phyloP scores from a whole-genome alignment of 2,797 vertebrate genomes.

The Epinephelus awoara region DNA sequence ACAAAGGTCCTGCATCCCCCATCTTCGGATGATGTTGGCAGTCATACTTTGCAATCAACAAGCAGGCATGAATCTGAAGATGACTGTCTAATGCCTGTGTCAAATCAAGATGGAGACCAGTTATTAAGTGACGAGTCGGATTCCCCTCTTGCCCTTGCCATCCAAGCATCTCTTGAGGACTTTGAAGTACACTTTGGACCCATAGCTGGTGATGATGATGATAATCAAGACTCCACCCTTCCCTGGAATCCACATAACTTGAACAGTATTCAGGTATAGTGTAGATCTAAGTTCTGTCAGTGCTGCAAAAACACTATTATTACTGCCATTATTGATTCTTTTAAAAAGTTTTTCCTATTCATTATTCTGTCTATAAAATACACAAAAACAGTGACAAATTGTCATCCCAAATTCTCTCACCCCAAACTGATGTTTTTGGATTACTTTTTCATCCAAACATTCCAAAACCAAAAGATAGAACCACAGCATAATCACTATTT shows the following conservation, averaged over 20 bases:
- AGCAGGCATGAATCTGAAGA: conserved; percentile 17
- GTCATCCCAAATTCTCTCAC: background rate
- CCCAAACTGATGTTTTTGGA: background rate
- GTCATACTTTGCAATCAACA: background rate
- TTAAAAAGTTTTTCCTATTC: no score
- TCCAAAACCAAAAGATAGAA: no score
- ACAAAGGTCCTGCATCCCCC: conserved; percentile 15
- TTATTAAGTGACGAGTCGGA: background rate
- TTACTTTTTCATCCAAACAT: background rate
- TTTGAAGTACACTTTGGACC: conserved; percentile 14
- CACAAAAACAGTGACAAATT: no score
- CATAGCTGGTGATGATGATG: conserved; percentile 3
- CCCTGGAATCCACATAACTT: conserved; percentile 36
- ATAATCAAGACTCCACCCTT: conserved; percentile 31
- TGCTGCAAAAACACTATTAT: background rate
- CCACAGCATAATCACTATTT: no score
- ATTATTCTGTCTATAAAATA: no score
- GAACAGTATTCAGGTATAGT: conserved; percentile 35
- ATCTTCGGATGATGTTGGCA: conserved; percentile 8
- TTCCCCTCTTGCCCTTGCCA: conserved; percentile 21
- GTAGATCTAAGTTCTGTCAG: background rate
- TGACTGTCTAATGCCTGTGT: background rate
- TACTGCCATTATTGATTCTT: background rate
- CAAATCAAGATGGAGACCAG: conserved; percentile 19
- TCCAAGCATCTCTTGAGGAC: background rate